Evolutionary conservation across 1,140 invertebrate genomes (phyloP).

Genomic region (Achroia grisella): DNA sequence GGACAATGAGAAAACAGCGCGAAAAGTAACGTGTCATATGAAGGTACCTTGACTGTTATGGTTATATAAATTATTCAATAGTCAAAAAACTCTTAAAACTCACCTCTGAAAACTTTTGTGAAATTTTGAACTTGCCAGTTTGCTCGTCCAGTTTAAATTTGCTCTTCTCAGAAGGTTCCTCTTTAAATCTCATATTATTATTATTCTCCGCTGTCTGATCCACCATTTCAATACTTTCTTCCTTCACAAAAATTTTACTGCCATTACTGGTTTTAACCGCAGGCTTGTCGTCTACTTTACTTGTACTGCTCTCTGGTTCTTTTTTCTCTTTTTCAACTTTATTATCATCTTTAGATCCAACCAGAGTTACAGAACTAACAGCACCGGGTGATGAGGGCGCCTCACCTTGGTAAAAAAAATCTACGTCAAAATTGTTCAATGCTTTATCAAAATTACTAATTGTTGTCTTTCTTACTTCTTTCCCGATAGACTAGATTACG

Average conservation of each 20-base stretch:
- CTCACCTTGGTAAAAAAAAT: constrained; percentile 27
- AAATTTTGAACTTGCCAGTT: constrained; percentile 57
- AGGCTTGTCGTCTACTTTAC: constrained; percentile 23
- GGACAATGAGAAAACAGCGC: no score
- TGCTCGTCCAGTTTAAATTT: constrained; percentile 42
- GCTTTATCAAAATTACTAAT: no score
- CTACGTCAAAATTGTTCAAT: no score
- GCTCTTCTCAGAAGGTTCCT: constrained; percentile 57
- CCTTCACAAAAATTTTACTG: constrained; percentile 42
- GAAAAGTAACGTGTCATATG: no score
- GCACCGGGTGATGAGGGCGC: constrained; percentile 82
- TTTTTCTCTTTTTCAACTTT: no score
- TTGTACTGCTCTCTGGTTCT: constrained; percentile 25
- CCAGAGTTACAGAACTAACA: constrained; percentile 81
- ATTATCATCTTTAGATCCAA: constrained; percentile 71
- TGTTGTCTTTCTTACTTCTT: no score
- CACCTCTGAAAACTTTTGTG: constrained; percentile 60
- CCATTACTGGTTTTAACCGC: constrained; percentile 39
- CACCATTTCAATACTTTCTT: constrained; percentile 63
- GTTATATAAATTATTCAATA: no score
- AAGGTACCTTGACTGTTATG: no score
- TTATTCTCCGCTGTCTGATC: constrained; percentile 58
- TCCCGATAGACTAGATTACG: no score
- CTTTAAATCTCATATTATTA: constrained; percentile 54
- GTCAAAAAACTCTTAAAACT: background rate